Percentiles rank a stretch among this genome's conserved stretches.
These are phyloP conservation scores for Boloria selene DNA, from an alignment of 2,888 invertebrate species.

Conservation along the genomic window DNA sequence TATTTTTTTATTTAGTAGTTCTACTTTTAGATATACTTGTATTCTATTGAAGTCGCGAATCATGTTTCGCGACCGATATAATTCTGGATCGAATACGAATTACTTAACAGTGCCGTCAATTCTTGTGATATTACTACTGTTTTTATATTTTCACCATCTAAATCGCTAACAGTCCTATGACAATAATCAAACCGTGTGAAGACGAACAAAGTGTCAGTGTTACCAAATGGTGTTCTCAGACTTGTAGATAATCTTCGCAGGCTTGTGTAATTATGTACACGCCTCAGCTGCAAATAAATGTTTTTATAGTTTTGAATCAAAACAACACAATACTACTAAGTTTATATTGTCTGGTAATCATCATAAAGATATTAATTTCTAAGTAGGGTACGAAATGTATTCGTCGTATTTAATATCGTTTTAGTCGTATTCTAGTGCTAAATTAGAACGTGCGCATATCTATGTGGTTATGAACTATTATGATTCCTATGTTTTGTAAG, in stretches of 20 bases:
- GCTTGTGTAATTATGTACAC: constrained; percentile 64
- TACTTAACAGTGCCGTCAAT: constrained; percentile 66
- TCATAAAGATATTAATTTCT: background rate
- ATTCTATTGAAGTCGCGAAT: constrained; percentile 14
- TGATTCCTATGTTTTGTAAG: constrained; percentile 65
- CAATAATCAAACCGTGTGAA: constrained; percentile 31
- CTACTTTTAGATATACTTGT: constrained; percentile 3
- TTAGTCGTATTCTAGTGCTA: constrained; percentile 66
- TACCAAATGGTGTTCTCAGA: constrained; percentile 49
- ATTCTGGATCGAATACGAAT: constrained; percentile 53
- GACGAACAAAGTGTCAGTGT: constrained; percentile 47
- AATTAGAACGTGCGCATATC: constrained; percentile 76
- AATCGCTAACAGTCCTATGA: constrained; percentile 49
- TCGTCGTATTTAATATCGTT: constrained; percentile 46
- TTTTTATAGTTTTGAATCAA: background rate
- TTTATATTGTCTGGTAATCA: background rate
- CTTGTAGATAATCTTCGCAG: constrained; percentile 58
- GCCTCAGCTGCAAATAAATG: constrained; percentile 42
- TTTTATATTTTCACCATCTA: constrained; percentile 51
- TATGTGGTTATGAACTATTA: constrained; percentile 67
- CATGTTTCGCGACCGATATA: constrained; percentile 6
- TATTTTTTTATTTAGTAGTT: constrained; percentile 6
- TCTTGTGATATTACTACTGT: constrained; percentile 67
- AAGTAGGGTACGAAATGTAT: constrained; percentile 44
- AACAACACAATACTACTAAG: background rate